phyloP scores from a whole-genome alignment of 2,797 vertebrate species.

The Tragelaphus oryx region DNA sequence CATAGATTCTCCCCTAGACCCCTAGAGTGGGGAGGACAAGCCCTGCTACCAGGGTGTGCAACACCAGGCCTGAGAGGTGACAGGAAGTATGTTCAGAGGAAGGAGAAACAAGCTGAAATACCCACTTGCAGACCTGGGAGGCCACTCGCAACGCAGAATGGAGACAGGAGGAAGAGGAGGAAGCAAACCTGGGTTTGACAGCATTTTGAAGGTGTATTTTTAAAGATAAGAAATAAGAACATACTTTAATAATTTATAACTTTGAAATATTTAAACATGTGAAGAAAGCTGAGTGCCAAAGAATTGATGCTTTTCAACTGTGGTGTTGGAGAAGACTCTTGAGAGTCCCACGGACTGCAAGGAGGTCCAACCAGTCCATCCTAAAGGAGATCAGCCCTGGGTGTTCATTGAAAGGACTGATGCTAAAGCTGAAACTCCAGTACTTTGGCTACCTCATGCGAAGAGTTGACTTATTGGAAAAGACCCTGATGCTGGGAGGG shows the following conservation, averaged over 20 bases:
- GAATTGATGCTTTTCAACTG: too few relatives aligned
- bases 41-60: not conserved
- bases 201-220: not conserved
- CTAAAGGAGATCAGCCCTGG: too few relatives aligned
- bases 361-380: too few relatives aligned
- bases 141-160: not conserved
- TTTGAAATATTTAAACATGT: not conserved
- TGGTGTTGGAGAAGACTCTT: too few relatives aligned
- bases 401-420: too few relatives aligned
- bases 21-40: not conserved
- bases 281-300: too few relatives aligned
- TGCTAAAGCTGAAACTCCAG: too few relatives aligned
- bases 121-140: not conserved
- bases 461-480: too few relatives aligned
- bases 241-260: not conserved
- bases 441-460: too few relatives aligned
- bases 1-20: not conserved
- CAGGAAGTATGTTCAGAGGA: not conserved
- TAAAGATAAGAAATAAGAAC: not conserved
- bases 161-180: not conserved
- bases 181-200: not conserved
- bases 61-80: too few relatives aligned
- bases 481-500: too few relatives aligned
- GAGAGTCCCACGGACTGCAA: too few relatives aligned
- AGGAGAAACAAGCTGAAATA: not conserved